These are phyloP conservation scores for Andrena haemorrhoa DNA, from an alignment of 2,888 invertebrate genomes.

Conservation along the genomic window DNA sequence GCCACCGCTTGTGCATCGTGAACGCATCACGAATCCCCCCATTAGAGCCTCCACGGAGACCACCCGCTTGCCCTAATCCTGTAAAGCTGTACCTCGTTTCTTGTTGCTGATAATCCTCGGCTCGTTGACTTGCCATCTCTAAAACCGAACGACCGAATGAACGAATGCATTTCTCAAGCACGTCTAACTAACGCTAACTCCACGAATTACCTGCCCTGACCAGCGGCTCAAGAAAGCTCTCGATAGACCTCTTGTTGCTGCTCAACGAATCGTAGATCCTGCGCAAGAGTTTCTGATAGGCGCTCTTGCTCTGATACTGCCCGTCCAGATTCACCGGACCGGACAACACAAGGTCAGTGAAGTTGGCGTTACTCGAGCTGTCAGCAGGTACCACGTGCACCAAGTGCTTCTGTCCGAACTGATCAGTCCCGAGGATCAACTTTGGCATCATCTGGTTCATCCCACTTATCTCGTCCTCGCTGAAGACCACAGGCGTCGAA, in stretches of 20 bases:
- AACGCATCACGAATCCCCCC: background rate
- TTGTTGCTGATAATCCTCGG: conserved; percentile 32
- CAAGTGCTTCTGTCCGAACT: conserved; percentile 75
- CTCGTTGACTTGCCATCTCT: background rate
- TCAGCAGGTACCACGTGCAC: conserved; percentile 75
- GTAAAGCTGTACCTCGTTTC: conserved; percentile 31
- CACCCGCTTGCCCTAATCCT: conserved; percentile 5
- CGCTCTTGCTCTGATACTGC: conserved; percentile 28
- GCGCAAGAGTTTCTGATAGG: conserved; percentile 65
- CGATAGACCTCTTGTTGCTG: conserved; percentile 71
- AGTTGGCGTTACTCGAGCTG: conserved; percentile 8
- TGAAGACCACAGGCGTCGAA: background rate
- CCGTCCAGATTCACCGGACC: background rate
- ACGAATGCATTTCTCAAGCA: background rate
- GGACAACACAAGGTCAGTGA: background rate
- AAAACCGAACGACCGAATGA: background rate
- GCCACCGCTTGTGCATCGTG: conserved; percentile 14
- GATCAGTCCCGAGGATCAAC: conserved; percentile 77
- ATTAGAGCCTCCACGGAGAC: background rate
- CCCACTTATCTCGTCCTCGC: background rate
- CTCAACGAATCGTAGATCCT: conserved; percentile 72
- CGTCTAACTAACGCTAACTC: background rate
- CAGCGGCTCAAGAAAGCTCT: conserved; percentile 67
- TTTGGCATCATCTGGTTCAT: conserved; percentile 55
- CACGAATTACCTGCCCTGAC: conserved; percentile 12